These are phyloP conservation scores for Pardosa pseudoannulata DNA, from an alignment of 2,888 invertebrate species.

Conservation along the genomic window DNA sequence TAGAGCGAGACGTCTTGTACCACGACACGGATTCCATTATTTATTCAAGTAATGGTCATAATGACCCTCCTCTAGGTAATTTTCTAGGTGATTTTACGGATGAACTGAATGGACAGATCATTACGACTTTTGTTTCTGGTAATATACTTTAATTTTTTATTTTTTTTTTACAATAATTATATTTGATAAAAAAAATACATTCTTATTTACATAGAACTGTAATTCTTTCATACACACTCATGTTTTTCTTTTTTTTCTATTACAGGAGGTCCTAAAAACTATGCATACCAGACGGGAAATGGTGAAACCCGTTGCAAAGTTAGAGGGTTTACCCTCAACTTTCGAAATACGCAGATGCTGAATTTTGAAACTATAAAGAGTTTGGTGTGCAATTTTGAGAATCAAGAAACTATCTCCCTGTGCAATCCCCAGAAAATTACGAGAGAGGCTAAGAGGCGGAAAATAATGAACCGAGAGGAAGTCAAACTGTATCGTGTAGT, in stretches of 20 bases:
- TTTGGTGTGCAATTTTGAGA: neutral
- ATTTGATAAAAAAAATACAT: too few species aligned
- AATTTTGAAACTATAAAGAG: neutral
- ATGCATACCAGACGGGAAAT: neutral
- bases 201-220: neutral
- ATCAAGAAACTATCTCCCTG: neutral
- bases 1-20: neutral
- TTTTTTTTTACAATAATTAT: too few species aligned
- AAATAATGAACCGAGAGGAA: neutral
- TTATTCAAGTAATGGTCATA: neutral
- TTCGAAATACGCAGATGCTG: neutral
- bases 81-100: slow-evolving; percentile 15
- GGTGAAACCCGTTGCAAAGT: slow-evolving; percentile 13
- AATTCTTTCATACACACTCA: too few species aligned
- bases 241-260: neutral
- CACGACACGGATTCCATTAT: slow-evolving; percentile 4
- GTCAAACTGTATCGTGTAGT: neutral
- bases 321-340: slow-evolving; percentile 12
- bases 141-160: neutral
- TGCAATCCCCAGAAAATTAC: neutral
- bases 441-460: neutral
- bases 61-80: slow-evolving; percentile 10
- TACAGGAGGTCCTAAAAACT: slow-evolving; percentile 26
- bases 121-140: slow-evolving; percentile 21
- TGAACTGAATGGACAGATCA: neutral